Evolutionary conservation across 2,113 vertebrate genomes (phyloP).

Genomic region (Paraplagusia blochii): DNA sequence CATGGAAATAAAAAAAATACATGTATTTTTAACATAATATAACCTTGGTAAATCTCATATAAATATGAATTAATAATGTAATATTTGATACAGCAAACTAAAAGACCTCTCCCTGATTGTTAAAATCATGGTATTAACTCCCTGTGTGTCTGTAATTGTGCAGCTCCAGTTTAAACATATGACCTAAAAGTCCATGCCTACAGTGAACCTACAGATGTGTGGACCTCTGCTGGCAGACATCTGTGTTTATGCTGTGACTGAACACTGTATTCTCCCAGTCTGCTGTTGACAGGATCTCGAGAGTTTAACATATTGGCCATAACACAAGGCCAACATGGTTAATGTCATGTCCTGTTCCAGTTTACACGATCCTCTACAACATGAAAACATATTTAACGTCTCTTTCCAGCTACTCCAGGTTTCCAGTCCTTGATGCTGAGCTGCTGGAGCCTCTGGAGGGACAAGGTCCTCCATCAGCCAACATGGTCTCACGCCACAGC

Average conservation of each 20-base stretch:
- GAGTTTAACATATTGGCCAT: slow-evolving; percentile 8
- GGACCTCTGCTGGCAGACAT: too few relatives aligned
- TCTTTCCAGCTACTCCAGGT: slow-evolving; percentile 88
- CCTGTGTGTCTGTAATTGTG: too few relatives aligned
- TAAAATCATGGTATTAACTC: too few relatives aligned
- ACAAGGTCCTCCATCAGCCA: slow-evolving; percentile 72
- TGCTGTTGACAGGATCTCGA: slow-evolving; percentile 1
- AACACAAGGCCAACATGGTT: slow-evolving; percentile 2
- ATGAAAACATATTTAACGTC: neutral
- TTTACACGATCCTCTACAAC: slow-evolving; percentile 1
- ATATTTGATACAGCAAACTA: too few relatives aligned
- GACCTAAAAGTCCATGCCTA: too few relatives aligned
- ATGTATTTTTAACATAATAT: too few relatives aligned
- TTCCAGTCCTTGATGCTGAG: slow-evolving; percentile 88
- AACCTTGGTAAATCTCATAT: too few relatives aligned
- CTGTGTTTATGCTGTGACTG: slow-evolving; percentile 5
- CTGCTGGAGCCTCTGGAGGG: slow-evolving; percentile 87
- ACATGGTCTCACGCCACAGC: slow-evolving; percentile 81
- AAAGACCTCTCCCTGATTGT: too few relatives aligned
- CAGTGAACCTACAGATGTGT: too few relatives aligned
- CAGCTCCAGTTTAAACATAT: too few relatives aligned
- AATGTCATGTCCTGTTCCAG: slow-evolving; percentile 9
- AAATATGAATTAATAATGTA: too few relatives aligned
- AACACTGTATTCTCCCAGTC: slow-evolving; percentile 16
- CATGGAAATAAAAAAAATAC: too few relatives aligned